Percentiles rank a stretch among this genome's conserved stretches.
Conservation (phyloP, 2,888 invertebrate species). For the Erebia palarica region DNA sequence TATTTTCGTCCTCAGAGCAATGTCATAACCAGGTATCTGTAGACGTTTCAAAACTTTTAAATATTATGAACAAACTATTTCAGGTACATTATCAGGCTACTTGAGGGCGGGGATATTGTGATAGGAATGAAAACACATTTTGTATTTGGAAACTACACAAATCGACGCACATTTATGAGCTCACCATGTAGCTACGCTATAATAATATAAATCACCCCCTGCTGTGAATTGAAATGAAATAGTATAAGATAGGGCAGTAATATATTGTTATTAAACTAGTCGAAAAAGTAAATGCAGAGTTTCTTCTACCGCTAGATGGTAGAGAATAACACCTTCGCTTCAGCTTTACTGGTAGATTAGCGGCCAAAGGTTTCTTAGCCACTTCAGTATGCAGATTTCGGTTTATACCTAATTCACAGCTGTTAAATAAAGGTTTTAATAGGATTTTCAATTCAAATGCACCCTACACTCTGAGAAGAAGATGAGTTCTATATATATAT, state of each 20-base stretch:
- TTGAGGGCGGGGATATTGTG: not conserved
- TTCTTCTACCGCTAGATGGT: too few species aligned
- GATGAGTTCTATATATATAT: too few species aligned
- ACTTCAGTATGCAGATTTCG: too few species aligned
- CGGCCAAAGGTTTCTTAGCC: too few species aligned
- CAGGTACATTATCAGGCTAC: not conserved
- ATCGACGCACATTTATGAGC: not conserved
- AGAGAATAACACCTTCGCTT: too few species aligned
- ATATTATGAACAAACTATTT: too few species aligned
- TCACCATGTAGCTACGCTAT: conserved; percentile 5
- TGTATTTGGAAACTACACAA: not conserved
- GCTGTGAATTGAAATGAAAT: conserved; percentile 6
- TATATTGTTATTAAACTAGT: not conserved
- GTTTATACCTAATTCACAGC: too few species aligned
- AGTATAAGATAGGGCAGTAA: not conserved
- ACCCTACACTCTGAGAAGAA: too few species aligned
- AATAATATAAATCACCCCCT: conserved; percentile 8
- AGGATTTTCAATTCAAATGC: too few species aligned
- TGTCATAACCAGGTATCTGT: conserved; percentile 1
- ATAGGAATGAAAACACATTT: not conserved
- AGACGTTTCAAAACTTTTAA: not conserved
- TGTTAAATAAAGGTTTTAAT: too few species aligned
- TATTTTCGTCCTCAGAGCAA: not conserved
- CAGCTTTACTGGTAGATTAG: too few species aligned
- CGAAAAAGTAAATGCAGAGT: not conserved